Conservation (phyloP, 2,113 vertebrate genomes). For the Monarcha castaneiventris region DNA sequence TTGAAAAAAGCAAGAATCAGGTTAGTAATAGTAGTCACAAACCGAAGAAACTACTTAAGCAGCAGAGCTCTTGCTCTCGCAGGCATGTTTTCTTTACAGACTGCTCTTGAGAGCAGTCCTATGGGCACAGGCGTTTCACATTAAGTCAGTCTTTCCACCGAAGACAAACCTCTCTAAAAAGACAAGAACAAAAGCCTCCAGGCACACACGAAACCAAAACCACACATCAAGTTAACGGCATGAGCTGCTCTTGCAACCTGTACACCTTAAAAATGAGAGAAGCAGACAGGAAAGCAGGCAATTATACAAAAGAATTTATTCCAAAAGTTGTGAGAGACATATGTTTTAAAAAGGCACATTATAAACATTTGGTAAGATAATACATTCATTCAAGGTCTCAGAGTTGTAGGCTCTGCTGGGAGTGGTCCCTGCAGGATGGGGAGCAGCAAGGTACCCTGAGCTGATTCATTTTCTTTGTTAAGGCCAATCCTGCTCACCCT, state of each 20-base stretch:
- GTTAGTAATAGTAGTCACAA: not conserved
- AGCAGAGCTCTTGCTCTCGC: not conserved
- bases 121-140: not conserved
- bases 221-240: not conserved
- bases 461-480: not conserved
- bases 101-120: not conserved
- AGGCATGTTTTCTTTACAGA: not conserved
- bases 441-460: not conserved
- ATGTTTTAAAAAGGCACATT: not conserved
- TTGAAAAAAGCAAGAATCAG: not conserved
- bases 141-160: slow-evolving; percentile 20
- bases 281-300: not conserved
- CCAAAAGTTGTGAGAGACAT: slow-evolving; percentile 3
- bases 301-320: slow-evolving; percentile 47
- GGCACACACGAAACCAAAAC: not conserved
- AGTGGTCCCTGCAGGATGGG: rapidly evolving
- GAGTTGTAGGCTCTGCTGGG: not conserved
- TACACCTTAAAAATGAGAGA: not conserved
- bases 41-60: not conserved
- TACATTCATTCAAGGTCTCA: slow-evolving; percentile 23
- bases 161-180: not conserved
- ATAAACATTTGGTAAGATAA: not conserved
- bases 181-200: not conserved
- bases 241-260: not conserved
- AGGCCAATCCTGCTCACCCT: not conserved